A percentile compares a stretch with the other conserved stretches of the same genome.
Evolutionary conservation across 2,888 invertebrate genomes (phyloP).

Genomic region (Emesis castigata): DNA sequence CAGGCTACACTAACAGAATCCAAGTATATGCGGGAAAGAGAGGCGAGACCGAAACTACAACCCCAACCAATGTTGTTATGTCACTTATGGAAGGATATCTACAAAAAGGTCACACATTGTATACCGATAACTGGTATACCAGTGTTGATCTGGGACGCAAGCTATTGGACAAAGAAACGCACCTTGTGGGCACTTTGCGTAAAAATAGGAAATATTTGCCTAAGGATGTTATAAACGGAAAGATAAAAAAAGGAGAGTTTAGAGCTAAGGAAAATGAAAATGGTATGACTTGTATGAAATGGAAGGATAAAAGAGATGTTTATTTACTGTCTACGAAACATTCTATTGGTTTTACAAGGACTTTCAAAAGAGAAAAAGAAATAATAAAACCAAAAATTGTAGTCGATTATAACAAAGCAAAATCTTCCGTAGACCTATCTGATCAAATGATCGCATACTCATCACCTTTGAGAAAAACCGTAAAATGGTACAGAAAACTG

Average conservation of each 20-base stretch:
- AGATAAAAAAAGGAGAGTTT: conserved; percentile 51
- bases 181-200: conserved; percentile 47
- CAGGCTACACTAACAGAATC: conserved; percentile 38
- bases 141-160: conserved; percentile 44
- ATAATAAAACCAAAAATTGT: conserved; percentile 48
- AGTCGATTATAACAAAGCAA: conserved; percentile 37
- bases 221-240: conserved; percentile 57
- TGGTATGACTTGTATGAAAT: conserved; percentile 52
- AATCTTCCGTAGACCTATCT: conserved; percentile 31
- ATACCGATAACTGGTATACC: conserved; percentile 57
- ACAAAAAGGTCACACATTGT: conserved; percentile 35
- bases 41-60: conserved; percentile 32
- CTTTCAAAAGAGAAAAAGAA: conserved; percentile 38
- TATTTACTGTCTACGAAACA: conserved; percentile 58
- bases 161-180: conserved; percentile 48
- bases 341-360: conserved; percentile 53
- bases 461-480: conserved; percentile 45
- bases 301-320: conserved; percentile 63
- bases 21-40: conserved; percentile 32
- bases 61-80: conserved; percentile 44
- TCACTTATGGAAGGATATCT: conserved; percentile 35
- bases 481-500: conserved; percentile 48
- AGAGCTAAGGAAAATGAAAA: conserved; percentile 48
- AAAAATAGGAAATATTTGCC: conserved; percentile 63
- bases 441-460: conserved; percentile 49